Evolutionary conservation across 2,888 invertebrate species (phyloP).

Genomic region (Ophion ventricosus): DNA sequence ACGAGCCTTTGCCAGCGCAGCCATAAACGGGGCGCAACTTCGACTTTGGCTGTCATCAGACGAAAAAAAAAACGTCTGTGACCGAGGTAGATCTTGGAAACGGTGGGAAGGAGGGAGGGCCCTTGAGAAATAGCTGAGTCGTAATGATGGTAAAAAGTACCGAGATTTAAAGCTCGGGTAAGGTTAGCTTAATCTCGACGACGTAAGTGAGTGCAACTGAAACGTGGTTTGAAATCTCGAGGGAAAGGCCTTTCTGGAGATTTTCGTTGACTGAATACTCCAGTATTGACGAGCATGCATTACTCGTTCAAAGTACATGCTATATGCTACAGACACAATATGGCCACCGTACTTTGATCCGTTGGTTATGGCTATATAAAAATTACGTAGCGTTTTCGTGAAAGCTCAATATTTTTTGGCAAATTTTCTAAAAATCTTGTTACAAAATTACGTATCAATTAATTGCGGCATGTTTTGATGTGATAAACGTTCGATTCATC

Average conservation of each 20-base stretch:
- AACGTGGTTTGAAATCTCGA: constrained; percentile 14
- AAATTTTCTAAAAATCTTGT: too few relatives aligned
- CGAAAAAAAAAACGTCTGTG: constrained; percentile 6
- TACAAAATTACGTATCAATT: background rate
- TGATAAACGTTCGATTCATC: background rate
- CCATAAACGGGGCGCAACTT: constrained; percentile 71
- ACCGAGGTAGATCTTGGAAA: constrained; percentile 9
- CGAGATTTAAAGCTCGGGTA: constrained; percentile 36
- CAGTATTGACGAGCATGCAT: background rate
- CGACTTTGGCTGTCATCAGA: constrained; percentile 37
- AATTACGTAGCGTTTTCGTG: too few relatives aligned
- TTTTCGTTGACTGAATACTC: constrained; percentile 21
- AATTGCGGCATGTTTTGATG: background rate
- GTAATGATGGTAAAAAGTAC: constrained; percentile 72
- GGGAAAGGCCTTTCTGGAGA: constrained; percentile 1
- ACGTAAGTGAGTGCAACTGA: constrained; percentile 11
- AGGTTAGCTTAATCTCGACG: constrained; percentile 22
- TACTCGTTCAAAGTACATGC: constrained; percentile 3
- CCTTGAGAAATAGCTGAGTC: constrained; percentile 71
- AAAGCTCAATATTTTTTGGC: too few relatives aligned
- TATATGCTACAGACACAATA: background rate
- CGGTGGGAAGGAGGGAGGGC: constrained; percentile 22
- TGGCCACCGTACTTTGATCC: background rate
- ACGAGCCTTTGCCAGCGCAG: constrained; percentile 27
- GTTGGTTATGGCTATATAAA: too few relatives aligned